Conservation (phyloP, 2,113 vertebrate genomes). For the Ageneiosus marmoratus region DNA sequence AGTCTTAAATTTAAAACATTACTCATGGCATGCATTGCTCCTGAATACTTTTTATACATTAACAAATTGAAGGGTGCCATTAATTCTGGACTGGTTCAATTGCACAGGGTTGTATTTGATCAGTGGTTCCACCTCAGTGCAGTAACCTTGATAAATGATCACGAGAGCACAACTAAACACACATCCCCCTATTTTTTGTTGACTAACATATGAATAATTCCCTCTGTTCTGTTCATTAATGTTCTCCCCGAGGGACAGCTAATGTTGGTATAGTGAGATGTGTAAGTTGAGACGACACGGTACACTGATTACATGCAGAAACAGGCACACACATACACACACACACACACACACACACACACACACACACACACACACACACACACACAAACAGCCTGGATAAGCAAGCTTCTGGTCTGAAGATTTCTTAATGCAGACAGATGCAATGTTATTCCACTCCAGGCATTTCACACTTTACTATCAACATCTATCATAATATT, state of each 20-base stretch:
- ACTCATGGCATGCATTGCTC: too few relatives aligned
- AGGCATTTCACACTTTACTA: background rate
- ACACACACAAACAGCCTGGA: too few relatives aligned
- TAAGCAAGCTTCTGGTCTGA: background rate
- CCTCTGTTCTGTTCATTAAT: constrained; percentile 63
- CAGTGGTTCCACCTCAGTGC: background rate
- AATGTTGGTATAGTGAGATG: constrained; percentile 68
- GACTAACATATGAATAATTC: constrained; percentile 71
- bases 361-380: background rate
- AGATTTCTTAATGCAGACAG: background rate
- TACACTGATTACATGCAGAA: constrained; percentile 63
- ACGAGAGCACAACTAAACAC: constrained; percentile 57
- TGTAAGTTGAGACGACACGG: constrained; percentile 65
- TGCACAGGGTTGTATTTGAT: background rate
- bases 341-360: background rate
- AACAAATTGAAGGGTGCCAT: background rate
- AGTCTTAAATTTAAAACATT: too few relatives aligned
- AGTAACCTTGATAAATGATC: constrained; percentile 65
- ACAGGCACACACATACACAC: background rate
- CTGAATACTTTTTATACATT: too few relatives aligned
- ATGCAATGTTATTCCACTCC: background rate
- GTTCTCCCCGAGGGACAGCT: constrained; percentile 64
- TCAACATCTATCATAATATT: background rate
- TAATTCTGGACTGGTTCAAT: background rate
- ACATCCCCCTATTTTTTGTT: constrained; percentile 53